Evolutionary conservation across 2,888 invertebrate genomes (phyloP).

Genomic region (Lymantria dispar): DNA sequence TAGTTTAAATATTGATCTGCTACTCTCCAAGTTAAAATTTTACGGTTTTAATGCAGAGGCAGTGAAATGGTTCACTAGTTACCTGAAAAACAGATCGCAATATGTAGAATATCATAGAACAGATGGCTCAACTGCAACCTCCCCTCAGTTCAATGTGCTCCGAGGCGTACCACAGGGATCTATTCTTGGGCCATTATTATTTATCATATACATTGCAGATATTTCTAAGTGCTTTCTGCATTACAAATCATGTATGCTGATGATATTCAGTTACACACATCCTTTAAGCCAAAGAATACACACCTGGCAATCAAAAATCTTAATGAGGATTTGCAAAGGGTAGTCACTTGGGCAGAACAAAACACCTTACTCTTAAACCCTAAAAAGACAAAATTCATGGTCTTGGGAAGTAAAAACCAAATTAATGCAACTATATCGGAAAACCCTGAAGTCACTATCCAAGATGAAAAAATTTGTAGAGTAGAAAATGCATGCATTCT

Average conservation of each 20-base stretch:
- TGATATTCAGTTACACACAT: background rate
- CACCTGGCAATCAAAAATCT: background rate
- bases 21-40: background rate
- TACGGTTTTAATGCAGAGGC: background rate
- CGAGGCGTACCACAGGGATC: background rate
- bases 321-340: background rate
- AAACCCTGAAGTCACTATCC: background rate
- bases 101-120: background rate
- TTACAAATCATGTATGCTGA: background rate
- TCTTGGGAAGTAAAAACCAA: background rate
- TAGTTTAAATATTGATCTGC: no score
- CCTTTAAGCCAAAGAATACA: background rate
- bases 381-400: background rate
- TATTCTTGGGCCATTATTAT: background rate
- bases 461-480: background rate
- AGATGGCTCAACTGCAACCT: background rate
- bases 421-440: background rate
- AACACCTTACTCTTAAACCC: background rate
- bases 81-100: background rate
- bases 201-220: background rate
- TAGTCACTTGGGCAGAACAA: background rate
- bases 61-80: background rate
- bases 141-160: background rate
- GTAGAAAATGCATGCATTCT: background rate
- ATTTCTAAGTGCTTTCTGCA: background rate